Evolutionary conservation across 2,888 invertebrate species (phyloP), one percentile per base, ranked within the genome.

Genomic region (Ceraclea dissimilis): DNA sequence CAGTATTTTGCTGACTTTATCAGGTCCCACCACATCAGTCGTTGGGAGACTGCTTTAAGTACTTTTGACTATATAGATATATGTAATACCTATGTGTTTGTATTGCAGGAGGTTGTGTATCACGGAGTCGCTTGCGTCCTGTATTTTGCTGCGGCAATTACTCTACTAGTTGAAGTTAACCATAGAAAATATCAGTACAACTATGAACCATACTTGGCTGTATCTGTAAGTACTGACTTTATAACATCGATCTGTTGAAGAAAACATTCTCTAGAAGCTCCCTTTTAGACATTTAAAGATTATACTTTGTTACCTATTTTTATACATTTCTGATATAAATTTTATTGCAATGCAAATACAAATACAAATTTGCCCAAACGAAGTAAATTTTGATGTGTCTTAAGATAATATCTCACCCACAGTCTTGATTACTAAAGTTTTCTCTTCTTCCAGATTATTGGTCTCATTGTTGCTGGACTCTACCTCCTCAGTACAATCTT

Each of bases 401-500:
- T n/a, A n/a, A n/a, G n/a, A n/a, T n/a, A n/a, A n/a, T n/a, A n/a
- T n/a, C n/a, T n/a, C n/a, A n/a, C n/a, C n/a, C n/a, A n/a, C n/a
- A n/a, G n/a, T n/a, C n/a, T n/a, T n/a, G n/a, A n/a, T n/a, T n/a
- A n/a, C n/a, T n/a, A n/a, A 19, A 19, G 2, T 51, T 51, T 44
- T 33, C 39, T 52, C 26, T 44, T 16, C 62, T 58, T 83, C 62
- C 79, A 89, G 89, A 75, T 90, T 48, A 80, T 91, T 70, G 90
- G 90, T 13, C 70, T 91, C 16, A 78, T 91, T 17, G 81, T 89
- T 67, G 72, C 87, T 2, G 81, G 73, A 1, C 72, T 91, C 1
- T 92, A 92, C 69, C 74, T 90, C 47, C 65, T 90, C 50, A 91
- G 90, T 68, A 83, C 90, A 22, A 80, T 90, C 65, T 78, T 90